These are phyloP conservation scores for Syrrhaptes paradoxus DNA, from an alignment of 2,113 vertebrate genomes.

Conservation along the genomic window DNA sequence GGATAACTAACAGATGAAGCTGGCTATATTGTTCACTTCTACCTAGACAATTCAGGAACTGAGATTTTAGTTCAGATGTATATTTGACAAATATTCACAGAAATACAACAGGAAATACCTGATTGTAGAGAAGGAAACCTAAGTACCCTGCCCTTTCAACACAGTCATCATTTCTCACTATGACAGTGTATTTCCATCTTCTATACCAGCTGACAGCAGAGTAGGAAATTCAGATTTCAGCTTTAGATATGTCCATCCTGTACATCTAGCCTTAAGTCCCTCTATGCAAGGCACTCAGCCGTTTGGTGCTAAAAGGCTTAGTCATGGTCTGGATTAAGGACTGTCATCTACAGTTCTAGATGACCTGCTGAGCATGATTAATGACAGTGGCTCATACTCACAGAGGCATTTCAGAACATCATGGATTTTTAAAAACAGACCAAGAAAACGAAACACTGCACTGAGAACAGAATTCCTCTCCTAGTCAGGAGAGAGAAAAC, in stretches of 20 bases:
- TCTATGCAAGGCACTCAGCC: background rate
- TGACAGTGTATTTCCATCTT: background rate
- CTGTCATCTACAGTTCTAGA: background rate
- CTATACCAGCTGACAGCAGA: background rate
- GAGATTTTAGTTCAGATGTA: background rate
- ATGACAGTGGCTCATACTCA: background rate
- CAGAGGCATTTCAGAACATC: background rate
- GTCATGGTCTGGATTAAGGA: background rate
- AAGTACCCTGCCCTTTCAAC: background rate
- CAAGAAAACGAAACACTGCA: background rate
- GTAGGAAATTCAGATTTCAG: background rate
- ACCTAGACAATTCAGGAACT: background rate
- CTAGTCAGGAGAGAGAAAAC: background rate
- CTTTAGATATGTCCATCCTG: background rate
- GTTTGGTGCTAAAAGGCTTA: background rate
- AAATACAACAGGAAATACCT: background rate
- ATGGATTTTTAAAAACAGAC: background rate
- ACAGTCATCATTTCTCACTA: background rate
- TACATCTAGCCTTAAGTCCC: background rate
- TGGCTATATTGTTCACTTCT: background rate
- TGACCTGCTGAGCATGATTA: background rate
- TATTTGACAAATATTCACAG: background rate
- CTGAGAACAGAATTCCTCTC: background rate
- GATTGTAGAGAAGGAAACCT: background rate
- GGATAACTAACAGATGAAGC: background rate